Base-by-base conservation (phyloP, 2,888 invertebrate species). In the Drosophila villosipedis region DNA sequence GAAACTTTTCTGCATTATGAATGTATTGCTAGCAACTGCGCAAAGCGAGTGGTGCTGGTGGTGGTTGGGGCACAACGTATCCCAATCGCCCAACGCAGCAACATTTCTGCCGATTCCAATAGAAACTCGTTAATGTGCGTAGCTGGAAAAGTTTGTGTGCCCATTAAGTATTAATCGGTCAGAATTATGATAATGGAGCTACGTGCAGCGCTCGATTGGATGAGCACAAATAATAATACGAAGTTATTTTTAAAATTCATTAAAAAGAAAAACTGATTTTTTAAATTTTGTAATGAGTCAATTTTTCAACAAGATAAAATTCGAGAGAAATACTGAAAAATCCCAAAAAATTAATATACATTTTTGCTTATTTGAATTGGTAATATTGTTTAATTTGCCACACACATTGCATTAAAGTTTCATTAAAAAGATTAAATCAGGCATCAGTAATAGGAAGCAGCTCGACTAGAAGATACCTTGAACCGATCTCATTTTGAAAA, bases 131-230 rank as follows among this genome's bases (percentile, higher is more conserved):
- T 80, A 78, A 66, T 67, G 66, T 68, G 61, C 58, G 60, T 66
- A 68, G 61, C 53, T 12, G 7, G 12, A 43, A 59, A 76, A 76
- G 68, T 80, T 86, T 72, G 14, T 68, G 49, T 60, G 50, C 35
- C 64, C 69, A 83, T 89, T 74, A 81, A 74, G 60, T 81, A 83
- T 85, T 83, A 79, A 90, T 76, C 49, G 37, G 59, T 41, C 35
- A 58, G 55, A 54, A 71, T 78, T 68, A 68, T 59, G 58, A 69
- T 71, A 79, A 70, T 80, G 57, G 64, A 57, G 37, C 31, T 25
- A 22, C n/a, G 25, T 19, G 47, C 25, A 39, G 25, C 37, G n/a
- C 30, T 65, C 49, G 31, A 53, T 43, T 47, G 43, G 63, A 68
- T 49, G 39, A 52, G 54, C 31, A 30, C 5, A 49, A 80, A 73